Evolutionary conservation across 2,888 invertebrate genomes (phyloP), one percentile per base, ranked within the genome.

Genomic region (Cotesia congregata): DNA sequence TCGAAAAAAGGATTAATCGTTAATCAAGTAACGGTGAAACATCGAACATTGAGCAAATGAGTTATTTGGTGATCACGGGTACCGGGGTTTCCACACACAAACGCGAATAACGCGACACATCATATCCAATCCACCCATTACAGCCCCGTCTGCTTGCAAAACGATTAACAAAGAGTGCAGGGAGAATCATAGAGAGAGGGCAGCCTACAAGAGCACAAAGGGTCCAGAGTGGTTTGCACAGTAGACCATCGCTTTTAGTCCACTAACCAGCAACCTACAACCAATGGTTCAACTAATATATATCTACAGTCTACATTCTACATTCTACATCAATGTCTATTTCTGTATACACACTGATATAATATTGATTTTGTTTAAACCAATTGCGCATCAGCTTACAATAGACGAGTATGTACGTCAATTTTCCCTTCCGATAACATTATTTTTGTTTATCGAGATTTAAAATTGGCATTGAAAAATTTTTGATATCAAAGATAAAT

Each of bases 131-230:
- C 50, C 15, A 65, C 41, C 72, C 72, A 62, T 72, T 65, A 65
- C 41, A 40, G n/a, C 5, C 61, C 30, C n/a, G 62, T 39, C 60
- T 62, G 41, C 15, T 38, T 59, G 50, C 50, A 50, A 72, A 67
- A 62, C 61, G 61, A 76, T 72, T 76, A 76, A 72, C 76, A 72
- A 76, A 76, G 76, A 76, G 76, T 61, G 62, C 64, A 76, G 68
- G 72, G 73, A 72, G 72, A 50, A 30, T 30, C 3, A 30, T 30
- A 30, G 2, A 50, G 50, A 50, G 50, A 50, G 50, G 30, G 30
- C 3, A 30, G 0, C 3, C 30, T 12, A 64, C 50, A 71, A 60
- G 64, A n/a, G 50, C 20, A 72, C 71, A 71, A 60, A 12, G 71
- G 38, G 15, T 38, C 20, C 60, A 70, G 71, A 30, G 30, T 71